Percentiles rank a stretch among this genome's conserved stretches.
phyloP scores from a whole-genome alignment of 2,113 vertebrate genomes.

The Heterochromis multidens region DNA sequence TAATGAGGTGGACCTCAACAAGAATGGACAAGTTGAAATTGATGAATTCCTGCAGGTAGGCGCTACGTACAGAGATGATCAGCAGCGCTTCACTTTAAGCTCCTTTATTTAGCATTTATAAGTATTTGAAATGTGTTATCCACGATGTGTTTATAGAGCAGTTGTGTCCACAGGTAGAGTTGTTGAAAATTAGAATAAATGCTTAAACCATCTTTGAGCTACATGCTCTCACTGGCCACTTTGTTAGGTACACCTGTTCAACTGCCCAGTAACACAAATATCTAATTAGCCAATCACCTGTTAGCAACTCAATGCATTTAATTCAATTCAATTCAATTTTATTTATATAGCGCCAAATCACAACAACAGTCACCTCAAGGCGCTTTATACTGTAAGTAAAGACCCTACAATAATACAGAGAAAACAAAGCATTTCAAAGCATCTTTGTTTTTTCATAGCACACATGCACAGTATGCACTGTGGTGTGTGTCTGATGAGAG shows the following conservation, averaged over 20 bases:
- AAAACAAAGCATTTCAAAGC: too few relatives aligned
- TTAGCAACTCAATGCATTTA: not conserved
- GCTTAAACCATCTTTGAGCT: not conserved
- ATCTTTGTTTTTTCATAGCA: too few relatives aligned
- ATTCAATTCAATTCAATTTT: too few relatives aligned
- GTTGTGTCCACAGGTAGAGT: not conserved
- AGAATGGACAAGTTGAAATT: constrained; percentile 96
- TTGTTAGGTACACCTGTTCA: not conserved
- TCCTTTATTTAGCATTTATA: not conserved
- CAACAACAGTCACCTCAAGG: too few relatives aligned
- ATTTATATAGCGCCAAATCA: too few relatives aligned
- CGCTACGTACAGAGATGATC: not conserved
- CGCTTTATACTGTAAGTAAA: too few relatives aligned
- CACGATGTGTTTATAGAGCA: not conserved
- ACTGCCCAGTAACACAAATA: too few relatives aligned
- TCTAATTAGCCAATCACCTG: not conserved
- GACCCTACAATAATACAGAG: too few relatives aligned
- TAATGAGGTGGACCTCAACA: constrained; percentile 95
- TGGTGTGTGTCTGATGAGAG: not conserved
- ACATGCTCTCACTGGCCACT: not conserved
- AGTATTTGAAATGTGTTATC: not conserved
- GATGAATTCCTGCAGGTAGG: constrained; percentile 91
- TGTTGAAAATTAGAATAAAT: not conserved
- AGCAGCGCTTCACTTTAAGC: not conserved
- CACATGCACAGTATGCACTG: not conserved